phyloP scores from a whole-genome alignment of 2,113 vertebrate species.

The Potamarius usumacintae region DNA sequence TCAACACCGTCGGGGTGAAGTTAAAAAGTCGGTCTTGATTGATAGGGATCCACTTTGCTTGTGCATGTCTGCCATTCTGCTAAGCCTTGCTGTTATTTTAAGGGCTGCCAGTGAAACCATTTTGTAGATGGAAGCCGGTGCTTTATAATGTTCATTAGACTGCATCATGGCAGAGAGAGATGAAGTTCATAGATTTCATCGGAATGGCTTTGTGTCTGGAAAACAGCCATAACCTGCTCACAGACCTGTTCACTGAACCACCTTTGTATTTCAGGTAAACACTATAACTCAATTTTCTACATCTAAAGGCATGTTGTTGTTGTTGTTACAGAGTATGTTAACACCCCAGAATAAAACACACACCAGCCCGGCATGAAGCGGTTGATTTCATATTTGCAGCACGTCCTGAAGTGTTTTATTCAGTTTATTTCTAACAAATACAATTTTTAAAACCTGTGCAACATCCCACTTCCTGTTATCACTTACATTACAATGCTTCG shows the following conservation, averaged over 20 bases:
- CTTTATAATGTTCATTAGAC: neutral
- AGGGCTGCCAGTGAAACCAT: neutral
- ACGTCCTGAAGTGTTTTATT: neutral
- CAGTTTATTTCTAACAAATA: neutral
- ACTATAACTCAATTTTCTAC: neutral
- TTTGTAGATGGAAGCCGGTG: neutral
- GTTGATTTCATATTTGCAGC: neutral
- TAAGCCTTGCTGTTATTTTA: neutral
- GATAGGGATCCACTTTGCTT: constrained; percentile 8
- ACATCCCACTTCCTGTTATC: neutral
- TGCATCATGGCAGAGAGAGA: neutral
- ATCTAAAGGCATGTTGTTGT: neutral
- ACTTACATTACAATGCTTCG: too few relatives aligned
- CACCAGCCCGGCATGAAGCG: neutral
- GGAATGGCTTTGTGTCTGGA: neutral
- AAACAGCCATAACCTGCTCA: neutral
- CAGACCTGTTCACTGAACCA: neutral
- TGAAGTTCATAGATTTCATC: neutral
- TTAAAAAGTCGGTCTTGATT: constrained; percentile 28
- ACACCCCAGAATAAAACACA: neutral
- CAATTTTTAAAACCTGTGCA: neutral
- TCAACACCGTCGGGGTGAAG: constrained; percentile 27
- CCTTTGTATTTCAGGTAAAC: neutral
- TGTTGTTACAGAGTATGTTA: neutral
- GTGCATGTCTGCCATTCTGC: neutral